These are phyloP conservation scores for Drosophila helvetica DNA, from an alignment of 2,888 invertebrate genomes.

Conservation along the genomic window DNA sequence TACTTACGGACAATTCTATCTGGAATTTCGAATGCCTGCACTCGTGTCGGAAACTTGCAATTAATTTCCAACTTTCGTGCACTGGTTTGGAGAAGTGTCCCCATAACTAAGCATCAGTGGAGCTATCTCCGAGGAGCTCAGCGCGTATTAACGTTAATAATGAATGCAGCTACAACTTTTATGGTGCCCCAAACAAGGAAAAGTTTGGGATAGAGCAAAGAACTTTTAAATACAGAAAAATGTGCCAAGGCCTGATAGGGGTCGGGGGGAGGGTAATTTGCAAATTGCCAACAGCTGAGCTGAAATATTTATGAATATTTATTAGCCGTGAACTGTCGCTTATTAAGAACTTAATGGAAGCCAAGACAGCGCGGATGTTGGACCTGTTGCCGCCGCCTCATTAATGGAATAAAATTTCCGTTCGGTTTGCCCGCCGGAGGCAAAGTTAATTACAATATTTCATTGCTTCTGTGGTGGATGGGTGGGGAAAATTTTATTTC, in stretches of 20 bases:
- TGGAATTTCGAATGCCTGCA: constrained; percentile 10
- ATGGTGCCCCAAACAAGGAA: constrained; percentile 15
- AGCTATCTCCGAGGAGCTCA: constrained; percentile 15
- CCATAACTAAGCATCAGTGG: constrained; percentile 27
- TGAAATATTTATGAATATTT: constrained; percentile 68
- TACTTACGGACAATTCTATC: not conserved
- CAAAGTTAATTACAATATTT: constrained; percentile 71
- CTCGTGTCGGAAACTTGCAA: constrained; percentile 26
- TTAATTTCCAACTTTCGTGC: constrained; percentile 50
- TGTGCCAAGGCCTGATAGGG: constrained; percentile 8
- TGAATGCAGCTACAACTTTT: constrained; percentile 58
- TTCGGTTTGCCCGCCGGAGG: constrained; percentile 30
- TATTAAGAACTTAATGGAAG: constrained; percentile 44
- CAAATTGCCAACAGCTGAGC: constrained; percentile 29
- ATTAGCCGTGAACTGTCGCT: constrained; percentile 60
- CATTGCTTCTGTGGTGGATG: constrained; percentile 40
- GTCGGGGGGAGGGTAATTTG: too few species aligned
- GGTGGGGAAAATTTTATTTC: constrained; percentile 49
- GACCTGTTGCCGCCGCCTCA: constrained; percentile 74
- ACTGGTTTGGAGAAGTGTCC: too few species aligned
- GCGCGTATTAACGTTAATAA: constrained; percentile 55
- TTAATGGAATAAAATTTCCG: constrained; percentile 56
- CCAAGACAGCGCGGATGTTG: constrained; percentile 20
- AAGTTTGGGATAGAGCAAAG: constrained; percentile 23
- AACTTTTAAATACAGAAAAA: constrained; percentile 51